These are phyloP conservation scores for Phymatocera aterrima DNA, from an alignment of 2,888 invertebrate genomes.

Conservation along the genomic window DNA sequence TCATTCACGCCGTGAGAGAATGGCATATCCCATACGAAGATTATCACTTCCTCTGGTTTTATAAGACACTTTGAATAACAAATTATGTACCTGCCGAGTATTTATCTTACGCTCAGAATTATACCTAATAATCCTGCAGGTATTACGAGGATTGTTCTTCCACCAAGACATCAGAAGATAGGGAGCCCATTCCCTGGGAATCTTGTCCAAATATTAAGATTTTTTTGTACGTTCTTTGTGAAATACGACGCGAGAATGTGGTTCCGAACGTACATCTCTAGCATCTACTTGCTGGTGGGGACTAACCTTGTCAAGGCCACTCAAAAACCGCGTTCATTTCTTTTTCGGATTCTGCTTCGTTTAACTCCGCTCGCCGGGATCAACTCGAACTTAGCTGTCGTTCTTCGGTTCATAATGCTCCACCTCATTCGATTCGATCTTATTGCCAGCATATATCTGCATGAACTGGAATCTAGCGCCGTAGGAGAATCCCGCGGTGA, in stretches of 20 bases:
- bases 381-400: background rate
- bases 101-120: too few relatives aligned
- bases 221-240: background rate
- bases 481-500: conserved; percentile 6
- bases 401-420: background rate
- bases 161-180: too few relatives aligned
- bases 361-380: background rate
- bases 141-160: too few relatives aligned
- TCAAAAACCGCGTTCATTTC: conserved; percentile 41
- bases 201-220: background rate
- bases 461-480: background rate
- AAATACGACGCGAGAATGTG: background rate
- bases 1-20: too few relatives aligned
- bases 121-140: too few relatives aligned
- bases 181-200: too few relatives aligned
- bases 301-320: conserved; percentile 43
- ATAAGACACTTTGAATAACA: background rate
- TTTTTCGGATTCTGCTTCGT: conserved; percentile 39
- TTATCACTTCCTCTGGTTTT: too few relatives aligned
- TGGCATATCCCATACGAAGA: too few relatives aligned
- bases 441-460: background rate
- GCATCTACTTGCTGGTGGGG: background rate
- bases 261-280: conserved; percentile 8
- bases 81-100: too few relatives aligned
- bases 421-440: background rate